Base-by-base conservation (phyloP, 2,797 vertebrate species). In the Erethizon dorsatum region DNA sequence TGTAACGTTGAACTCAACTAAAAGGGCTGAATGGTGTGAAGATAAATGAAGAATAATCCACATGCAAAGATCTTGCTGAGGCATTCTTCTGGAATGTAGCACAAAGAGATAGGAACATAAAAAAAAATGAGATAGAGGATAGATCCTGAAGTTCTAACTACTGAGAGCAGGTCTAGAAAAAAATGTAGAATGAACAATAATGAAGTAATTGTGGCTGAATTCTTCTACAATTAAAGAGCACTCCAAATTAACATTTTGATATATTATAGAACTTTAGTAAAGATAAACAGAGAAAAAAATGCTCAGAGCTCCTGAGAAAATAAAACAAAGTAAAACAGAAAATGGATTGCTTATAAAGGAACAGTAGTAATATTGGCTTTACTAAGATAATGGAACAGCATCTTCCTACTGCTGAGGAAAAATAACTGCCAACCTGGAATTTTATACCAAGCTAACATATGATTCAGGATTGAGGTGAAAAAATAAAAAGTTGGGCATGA, bases 191-290 rank as follows among this genome's bases (percentile, higher is more conserved):
- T 88, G 31, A 82, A 61, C 89, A 54, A 52, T 75, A 85, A 6
- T 61, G 31, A 84, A 71, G 33, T 83, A 73, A 73, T 57, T 65
- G 24, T 89, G 73, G 50, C 54, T 95, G n/a, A 94, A 86, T 54
- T 94, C 93, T 95, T 56, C 45, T 41, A 87, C 61, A 79, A 1
- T 82, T 89, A 86, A 88, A 82, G 31, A 79, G 12, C 17, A 17
- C 61, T 86, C 94, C 67, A 90, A 87, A 87, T 41, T 92, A 33
- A 6, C 92, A 87, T 59, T 52, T 90, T 95, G 77, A 83, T 4
- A 41, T 28, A 54, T 92, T 56, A 22, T 63, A 52, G 41, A 95
- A 87, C 56, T 61, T 95, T 31, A 78, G 47, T 52, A 33, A 78
- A 78, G 47, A 78, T 33, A 52, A 52, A 52, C 22, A 56, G 24